Conservation (phyloP, 2,888 invertebrate species). For the Diadegma fenestrale region DNA sequence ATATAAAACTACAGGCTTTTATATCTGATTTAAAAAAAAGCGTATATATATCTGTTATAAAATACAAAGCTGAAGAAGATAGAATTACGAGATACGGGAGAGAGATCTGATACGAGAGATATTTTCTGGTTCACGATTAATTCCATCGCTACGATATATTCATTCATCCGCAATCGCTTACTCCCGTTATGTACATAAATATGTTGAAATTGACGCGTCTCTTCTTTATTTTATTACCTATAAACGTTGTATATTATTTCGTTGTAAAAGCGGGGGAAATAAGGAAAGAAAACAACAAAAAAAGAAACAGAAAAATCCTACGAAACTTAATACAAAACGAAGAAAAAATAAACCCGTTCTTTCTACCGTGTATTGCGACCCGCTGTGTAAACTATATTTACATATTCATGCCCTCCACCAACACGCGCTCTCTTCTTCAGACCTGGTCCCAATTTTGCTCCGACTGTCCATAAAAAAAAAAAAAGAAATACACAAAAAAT, state of each 20-base stretch:
- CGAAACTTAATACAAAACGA: slow-evolving; percentile 27
- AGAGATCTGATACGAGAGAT: slow-evolving; percentile 55
- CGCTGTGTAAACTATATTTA: slow-evolving; percentile 56
- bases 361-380: slow-evolving; percentile 18
- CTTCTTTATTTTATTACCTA: slow-evolving; percentile 52
- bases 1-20: background rate
- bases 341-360: slow-evolving; percentile 43
- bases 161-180: slow-evolving; percentile 68
- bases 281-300: background rate
- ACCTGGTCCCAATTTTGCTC: slow-evolving; percentile 38
- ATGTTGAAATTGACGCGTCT: slow-evolving; percentile 56
- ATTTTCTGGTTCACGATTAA: slow-evolving; percentile 60
- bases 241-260: slow-evolving; percentile 33
- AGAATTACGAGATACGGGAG: slow-evolving; percentile 40
- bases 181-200: slow-evolving; percentile 72
- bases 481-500: background rate
- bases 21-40: slow-evolving; percentile 2
- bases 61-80: slow-evolving; percentile 34
- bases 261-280: slow-evolving; percentile 7
- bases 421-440: slow-evolving; percentile 16
- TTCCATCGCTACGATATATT: slow-evolving; percentile 64
- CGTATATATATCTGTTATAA: slow-evolving; percentile 11
- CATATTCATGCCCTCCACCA: slow-evolving; percentile 55
- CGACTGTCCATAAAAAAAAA: slow-evolving; percentile 37
- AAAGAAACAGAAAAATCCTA: slow-evolving; percentile 28